A percentile compares a stretch with the other conserved stretches of the same genome.
Conservation (phyloP, 2,113 vertebrate species). For the cattle (Bos taurus) region ARS-UCD2.0 NC_037339.1:1413001-1413500, state of each 20-base stretch:
- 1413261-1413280: not conserved
- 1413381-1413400: not conserved
- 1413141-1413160: slow-evolving; percentile 33
- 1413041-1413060: slow-evolving; percentile 5
- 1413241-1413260: not conserved
- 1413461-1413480: slow-evolving; percentile 57
- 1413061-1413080: not conserved
- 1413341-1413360: not conserved
- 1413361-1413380: not conserved
- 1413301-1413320: accelerated
- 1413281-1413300: not conserved
- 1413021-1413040: not conserved
- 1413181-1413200: slow-evolving; percentile 48
- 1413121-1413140: slow-evolving; percentile 45
- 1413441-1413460: not conserved
- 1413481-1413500: slow-evolving; percentile 68
- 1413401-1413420: not conserved
- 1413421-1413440: not conserved
- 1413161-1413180: slow-evolving; percentile 46
- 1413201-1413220: slow-evolving; percentile 51
- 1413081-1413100: not conserved
- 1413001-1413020: not conserved
- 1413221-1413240: slow-evolving; percentile 46
- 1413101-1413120: slow-evolving; percentile 18
- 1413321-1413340: not conserved